phyloP scores from a whole-genome alignment of 2,888 invertebrate genomes.

The Norana najaformis region DNA sequence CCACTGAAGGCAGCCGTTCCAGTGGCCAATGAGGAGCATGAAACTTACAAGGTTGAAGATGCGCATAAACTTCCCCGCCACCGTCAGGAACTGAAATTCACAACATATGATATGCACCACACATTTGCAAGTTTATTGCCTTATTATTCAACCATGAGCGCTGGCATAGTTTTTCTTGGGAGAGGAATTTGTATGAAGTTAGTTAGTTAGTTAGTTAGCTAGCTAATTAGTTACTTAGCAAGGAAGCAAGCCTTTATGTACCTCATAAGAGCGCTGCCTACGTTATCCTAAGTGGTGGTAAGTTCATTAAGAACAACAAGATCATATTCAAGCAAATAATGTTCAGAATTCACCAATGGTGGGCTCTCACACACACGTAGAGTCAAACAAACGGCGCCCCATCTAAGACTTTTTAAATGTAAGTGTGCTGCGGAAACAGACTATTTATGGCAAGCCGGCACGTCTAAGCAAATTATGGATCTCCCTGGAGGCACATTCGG shows the following conservation, averaged over 20 bases:
- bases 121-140: background rate
- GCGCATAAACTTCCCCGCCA: constrained; percentile 99
- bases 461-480: too few relatives aligned
- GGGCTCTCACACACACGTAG: too few relatives aligned
- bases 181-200: background rate
- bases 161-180: background rate
- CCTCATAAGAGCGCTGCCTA: too few relatives aligned
- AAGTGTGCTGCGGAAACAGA: background rate
- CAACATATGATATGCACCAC: background rate
- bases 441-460: background rate
- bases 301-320: background rate
- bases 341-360: background rate
- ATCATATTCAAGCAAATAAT: background rate
- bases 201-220: background rate
- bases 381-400: too few relatives aligned
- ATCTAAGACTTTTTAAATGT: too few relatives aligned
- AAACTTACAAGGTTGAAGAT: constrained; percentile 99
- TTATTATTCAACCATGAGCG: background rate
- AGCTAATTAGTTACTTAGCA: background rate
- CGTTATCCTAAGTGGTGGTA: background rate
- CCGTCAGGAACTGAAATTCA: constrained; percentile 92
- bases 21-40: constrained; percentile 89
- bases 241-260: too few relatives aligned
- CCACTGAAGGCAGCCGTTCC: background rate
- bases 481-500: too few relatives aligned